Evolutionary conservation across 1,140 invertebrate genomes (phyloP).

Genomic region (Papilio machaon): DNA sequence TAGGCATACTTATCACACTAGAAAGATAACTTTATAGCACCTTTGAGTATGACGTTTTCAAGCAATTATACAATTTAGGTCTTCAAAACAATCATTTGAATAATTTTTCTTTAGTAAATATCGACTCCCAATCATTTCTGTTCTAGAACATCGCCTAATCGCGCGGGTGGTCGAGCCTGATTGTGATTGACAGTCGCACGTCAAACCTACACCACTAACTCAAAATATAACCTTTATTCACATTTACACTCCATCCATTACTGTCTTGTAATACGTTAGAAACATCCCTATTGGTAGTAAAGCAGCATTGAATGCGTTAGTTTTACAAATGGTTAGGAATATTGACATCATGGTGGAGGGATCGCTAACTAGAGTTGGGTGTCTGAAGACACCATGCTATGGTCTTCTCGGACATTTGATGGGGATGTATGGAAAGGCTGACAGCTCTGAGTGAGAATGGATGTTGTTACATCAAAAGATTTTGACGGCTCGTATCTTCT

Average conservation of each 20-base stretch:
- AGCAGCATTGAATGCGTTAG: constrained; percentile 43
- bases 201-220: constrained; percentile 64
- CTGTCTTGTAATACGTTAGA: constrained; percentile 5
- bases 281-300: constrained; percentile 28
- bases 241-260: constrained; percentile 49
- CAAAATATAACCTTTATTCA: constrained; percentile 44
- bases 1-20: neutral
- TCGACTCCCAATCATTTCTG: constrained; percentile 47
- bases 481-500: constrained; percentile 47
- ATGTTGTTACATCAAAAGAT: constrained; percentile 46
- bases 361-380: constrained; percentile 54
- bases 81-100: neutral
- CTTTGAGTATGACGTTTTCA: neutral
- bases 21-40: neutral
- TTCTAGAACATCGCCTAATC: constrained; percentile 62
- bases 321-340: neutral
- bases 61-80: neutral
- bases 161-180: constrained; percentile 76
- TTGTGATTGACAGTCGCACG: constrained; percentile 78
- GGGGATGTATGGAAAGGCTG: constrained; percentile 51
- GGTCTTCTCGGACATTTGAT: constrained; percentile 47
- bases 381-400: constrained; percentile 16
- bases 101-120: constrained; percentile 1
- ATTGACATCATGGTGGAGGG: constrained; percentile 36
- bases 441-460: constrained; percentile 46